Percentiles rank a stretch among this genome's conserved stretches.
phyloP scores from a whole-genome alignment of 2,888 invertebrate species.

The Psylliodes chrysocephalus region DNA sequence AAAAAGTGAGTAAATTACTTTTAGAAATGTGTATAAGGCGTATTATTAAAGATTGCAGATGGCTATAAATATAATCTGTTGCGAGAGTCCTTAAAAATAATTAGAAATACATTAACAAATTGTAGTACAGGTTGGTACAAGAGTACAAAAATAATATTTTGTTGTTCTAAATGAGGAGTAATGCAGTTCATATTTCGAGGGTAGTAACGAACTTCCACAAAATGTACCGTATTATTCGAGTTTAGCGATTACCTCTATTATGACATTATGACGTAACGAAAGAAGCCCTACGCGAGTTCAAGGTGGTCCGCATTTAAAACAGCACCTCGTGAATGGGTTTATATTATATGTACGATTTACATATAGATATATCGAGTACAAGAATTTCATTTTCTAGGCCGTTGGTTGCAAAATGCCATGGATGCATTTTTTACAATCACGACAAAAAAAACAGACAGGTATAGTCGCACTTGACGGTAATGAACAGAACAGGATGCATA shows the following conservation, averaged over 20 bases:
- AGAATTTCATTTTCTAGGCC: constrained; percentile 54
- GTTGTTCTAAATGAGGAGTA: too few relatives aligned
- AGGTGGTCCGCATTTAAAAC: constrained; percentile 52
- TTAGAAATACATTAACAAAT: too few relatives aligned
- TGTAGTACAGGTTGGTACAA: too few relatives aligned
- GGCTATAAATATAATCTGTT: too few relatives aligned
- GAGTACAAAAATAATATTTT: too few relatives aligned
- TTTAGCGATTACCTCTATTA: not conserved
- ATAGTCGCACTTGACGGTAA: not conserved
- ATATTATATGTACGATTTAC: not conserved
- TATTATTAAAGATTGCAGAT: too few relatives aligned
- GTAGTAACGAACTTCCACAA: too few relatives aligned
- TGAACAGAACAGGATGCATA: too few relatives aligned
- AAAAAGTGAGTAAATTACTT: constrained; percentile 70
- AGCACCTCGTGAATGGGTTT: not conserved
- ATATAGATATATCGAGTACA: constrained; percentile 25
- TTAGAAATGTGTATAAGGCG: not conserved
- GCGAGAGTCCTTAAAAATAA: too few relatives aligned
- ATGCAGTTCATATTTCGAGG: too few relatives aligned
- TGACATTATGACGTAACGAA: constrained; percentile 41
- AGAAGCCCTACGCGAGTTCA: constrained; percentile 53
- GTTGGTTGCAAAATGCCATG: constrained; percentile 48
- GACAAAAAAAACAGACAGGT: constrained; percentile 36
- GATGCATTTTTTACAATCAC: constrained; percentile 50
- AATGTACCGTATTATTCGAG: too few relatives aligned